A percentile compares a stretch with the other conserved stretches of the same genome.
These are phyloP conservation scores for Trypoxylon attenuatum DNA, from an alignment of 2,888 invertebrate species.

Conservation along the genomic window DNA sequence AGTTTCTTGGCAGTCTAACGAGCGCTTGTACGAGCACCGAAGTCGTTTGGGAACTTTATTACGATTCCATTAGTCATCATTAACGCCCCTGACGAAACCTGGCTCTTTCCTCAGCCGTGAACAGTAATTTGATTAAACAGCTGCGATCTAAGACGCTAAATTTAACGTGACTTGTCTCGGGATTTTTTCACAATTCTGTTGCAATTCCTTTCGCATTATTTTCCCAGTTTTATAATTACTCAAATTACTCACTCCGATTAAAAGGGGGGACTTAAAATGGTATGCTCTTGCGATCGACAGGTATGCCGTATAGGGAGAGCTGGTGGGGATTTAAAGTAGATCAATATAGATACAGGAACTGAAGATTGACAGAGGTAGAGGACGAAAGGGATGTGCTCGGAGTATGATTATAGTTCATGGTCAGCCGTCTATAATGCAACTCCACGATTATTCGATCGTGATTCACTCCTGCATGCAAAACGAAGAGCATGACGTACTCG, in stretches of 20 bases:
- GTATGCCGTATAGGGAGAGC: not conserved
- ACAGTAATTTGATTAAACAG: slow-evolving; percentile 33
- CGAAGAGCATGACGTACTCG: slow-evolving; percentile 45
- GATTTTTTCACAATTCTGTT: not conserved
- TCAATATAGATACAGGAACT: not conserved
- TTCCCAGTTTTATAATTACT: not conserved
- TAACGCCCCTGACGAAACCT: slow-evolving; percentile 29
- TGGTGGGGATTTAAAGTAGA: not conserved
- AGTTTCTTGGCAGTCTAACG: slow-evolving; percentile 36
- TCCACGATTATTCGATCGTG: slow-evolving; percentile 43
- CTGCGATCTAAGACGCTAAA: slow-evolving; percentile 11
- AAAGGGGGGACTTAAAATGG: too few relatives aligned
- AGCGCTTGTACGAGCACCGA: slow-evolving; percentile 9
- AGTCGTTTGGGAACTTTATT: slow-evolving; percentile 24
- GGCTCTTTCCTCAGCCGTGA: not conserved
- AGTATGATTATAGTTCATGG: slow-evolving; percentile 50
- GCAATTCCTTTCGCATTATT: not conserved
- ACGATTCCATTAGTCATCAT: slow-evolving; percentile 26
- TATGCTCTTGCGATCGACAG: too few relatives aligned
- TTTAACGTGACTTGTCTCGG: not conserved
- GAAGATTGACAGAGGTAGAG: not conserved
- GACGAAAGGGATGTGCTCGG: slow-evolving; percentile 32
- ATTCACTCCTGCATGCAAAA: slow-evolving; percentile 55
- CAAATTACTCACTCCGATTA: too few relatives aligned
- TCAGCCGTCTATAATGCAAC: slow-evolving; percentile 33